Conservation (phyloP, 2,113 vertebrate genomes). For the Oreochromis aureus region DNA sequence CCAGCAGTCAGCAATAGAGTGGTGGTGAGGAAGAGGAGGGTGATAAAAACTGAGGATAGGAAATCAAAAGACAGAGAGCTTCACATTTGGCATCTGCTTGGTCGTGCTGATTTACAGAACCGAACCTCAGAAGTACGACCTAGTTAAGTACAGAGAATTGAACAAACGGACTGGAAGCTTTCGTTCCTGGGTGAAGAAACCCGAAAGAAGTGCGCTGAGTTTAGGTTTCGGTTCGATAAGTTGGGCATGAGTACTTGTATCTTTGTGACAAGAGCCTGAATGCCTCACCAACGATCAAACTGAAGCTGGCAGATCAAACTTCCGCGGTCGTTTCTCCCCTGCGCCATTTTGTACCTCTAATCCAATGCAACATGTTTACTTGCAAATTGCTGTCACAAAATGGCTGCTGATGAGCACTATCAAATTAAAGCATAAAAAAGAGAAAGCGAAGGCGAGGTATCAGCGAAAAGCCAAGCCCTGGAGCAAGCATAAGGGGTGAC, state of each 20-base stretch:
- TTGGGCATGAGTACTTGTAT: not conserved
- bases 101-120: not conserved
- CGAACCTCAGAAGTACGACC: not conserved
- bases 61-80: conserved; percentile 27
- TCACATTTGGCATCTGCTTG: conserved; percentile 41
- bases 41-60: conserved; percentile 16
- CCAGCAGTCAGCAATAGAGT: conserved; percentile 66
- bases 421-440: conserved; percentile 37
- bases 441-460: conserved; percentile 17
- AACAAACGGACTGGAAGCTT: not conserved
- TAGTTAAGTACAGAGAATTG: not conserved
- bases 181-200: not conserved
- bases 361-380: conserved; percentile 7
- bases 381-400: conserved; percentile 15
- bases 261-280: not conserved
- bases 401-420: conserved; percentile 35
- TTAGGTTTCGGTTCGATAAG: not conserved
- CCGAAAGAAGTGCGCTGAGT: not conserved
- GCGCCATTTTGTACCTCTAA: conserved; percentile 23
- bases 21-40: conserved; percentile 47
- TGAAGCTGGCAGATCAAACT: not conserved
- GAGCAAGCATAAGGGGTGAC: conserved; percentile 15
- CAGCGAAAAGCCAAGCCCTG: conserved; percentile 31
- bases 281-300: not conserved
- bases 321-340: not conserved